Evolutionary conservation across 2,113 vertebrate genomes (phyloP).

Genomic region (Ptilonorhynchus violaceus): DNA sequence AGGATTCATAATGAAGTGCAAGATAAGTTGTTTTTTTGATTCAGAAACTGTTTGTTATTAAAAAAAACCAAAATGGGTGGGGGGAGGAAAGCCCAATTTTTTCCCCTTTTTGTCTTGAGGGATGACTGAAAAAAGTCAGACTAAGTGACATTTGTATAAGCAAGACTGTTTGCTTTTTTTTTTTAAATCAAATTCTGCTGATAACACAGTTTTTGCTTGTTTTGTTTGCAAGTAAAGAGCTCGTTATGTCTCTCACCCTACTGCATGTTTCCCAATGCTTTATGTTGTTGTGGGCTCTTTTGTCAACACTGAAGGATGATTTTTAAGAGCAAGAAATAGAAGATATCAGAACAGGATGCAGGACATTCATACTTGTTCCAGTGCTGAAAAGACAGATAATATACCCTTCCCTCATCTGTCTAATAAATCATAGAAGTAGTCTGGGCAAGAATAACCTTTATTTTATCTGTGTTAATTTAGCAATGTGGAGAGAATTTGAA

Average conservation of each 20-base stretch:
- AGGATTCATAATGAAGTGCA: background rate
- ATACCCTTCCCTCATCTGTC: background rate
- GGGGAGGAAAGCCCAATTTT: background rate
- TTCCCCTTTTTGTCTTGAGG: background rate
- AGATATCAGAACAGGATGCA: background rate
- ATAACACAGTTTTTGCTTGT: background rate
- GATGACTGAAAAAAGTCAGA: background rate
- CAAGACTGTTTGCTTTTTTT: background rate
- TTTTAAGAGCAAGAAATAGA: background rate
- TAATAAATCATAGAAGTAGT: background rate
- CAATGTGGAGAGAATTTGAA: background rate
- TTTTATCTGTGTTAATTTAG: background rate
- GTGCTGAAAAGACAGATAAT: background rate
- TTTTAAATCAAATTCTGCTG: background rate
- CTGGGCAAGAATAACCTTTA: background rate
- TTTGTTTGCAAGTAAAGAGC: background rate
- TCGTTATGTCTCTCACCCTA: background rate
- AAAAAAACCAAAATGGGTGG: fast-evolving
- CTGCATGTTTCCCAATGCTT: background rate
- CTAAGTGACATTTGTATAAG: background rate
- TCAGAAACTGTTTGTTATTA: background rate
- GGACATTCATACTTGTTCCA: background rate
- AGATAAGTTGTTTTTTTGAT: background rate
- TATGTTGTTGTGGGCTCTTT: background rate
- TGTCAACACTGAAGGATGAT: background rate